A percentile compares a stretch with the other conserved stretches of the same genome.
Conservation (phyloP, 2,888 invertebrate species). For the Sinohyriopsis cumingii region DNA sequence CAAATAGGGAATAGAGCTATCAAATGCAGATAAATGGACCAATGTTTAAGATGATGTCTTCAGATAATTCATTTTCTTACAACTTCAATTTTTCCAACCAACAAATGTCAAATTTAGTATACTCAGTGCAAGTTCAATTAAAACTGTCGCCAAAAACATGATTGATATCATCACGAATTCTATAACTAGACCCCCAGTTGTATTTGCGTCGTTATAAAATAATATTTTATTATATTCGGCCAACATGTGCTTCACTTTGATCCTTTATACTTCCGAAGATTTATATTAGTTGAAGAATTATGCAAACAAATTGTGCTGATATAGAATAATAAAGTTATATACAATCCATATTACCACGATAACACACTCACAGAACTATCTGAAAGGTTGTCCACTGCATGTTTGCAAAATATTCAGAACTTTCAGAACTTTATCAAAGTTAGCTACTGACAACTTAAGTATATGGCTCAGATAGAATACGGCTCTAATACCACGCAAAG, state of each 20-base stretch:
- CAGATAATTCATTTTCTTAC: too few species aligned
- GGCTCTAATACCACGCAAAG: too few species aligned
- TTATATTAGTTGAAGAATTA: conserved; percentile 33
- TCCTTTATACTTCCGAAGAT: conserved; percentile 34
- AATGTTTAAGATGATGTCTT: too few species aligned
- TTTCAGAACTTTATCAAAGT: conserved; percentile 32
- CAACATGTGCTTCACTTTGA: conserved; percentile 28
- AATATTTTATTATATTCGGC: conserved; percentile 48
- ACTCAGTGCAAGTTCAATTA: too few species aligned
- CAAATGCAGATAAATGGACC: too few species aligned
- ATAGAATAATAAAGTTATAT: conserved; percentile 23
- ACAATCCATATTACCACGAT: conserved; percentile 32
- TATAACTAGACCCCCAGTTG: not conserved
- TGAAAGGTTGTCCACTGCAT: conserved; percentile 35
- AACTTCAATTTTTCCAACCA: too few species aligned
- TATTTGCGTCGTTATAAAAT: conserved; percentile 24
- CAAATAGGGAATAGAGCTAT: too few species aligned
- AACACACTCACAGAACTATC: conserved; percentile 26
- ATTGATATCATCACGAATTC: too few species aligned
- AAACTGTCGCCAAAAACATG: too few species aligned
- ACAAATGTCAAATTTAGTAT: too few species aligned
- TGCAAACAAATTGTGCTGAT: conserved; percentile 27
- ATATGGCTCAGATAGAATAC: too few species aligned
- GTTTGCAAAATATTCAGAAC: conserved; percentile 34
- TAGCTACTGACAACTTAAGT: not conserved